These are phyloP conservation scores for Orientallactaga bullata DNA, from an alignment of 2,113 vertebrate genomes.

Conservation along the genomic window DNA sequence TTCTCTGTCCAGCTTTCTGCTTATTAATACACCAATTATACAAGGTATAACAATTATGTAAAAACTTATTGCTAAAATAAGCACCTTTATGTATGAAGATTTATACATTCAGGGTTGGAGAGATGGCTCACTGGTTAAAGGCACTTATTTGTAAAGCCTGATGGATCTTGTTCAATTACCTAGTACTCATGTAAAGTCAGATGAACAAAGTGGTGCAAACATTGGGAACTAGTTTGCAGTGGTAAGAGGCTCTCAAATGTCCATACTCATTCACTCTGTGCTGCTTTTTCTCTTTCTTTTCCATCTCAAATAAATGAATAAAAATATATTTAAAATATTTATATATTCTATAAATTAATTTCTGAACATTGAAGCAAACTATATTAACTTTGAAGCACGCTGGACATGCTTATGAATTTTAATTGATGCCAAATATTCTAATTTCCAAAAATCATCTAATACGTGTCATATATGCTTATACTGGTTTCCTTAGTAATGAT, in stretches of 20 bases:
- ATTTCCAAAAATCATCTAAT: rapidly evolving
- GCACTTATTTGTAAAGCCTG: too few species aligned
- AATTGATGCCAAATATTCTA: neutral
- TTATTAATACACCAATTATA: neutral
- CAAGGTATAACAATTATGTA: neutral
- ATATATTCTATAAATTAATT: too few species aligned
- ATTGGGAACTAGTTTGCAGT: too few species aligned
- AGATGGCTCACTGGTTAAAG: too few species aligned
- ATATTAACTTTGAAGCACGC: neutral
- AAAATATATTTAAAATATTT: too few species aligned
- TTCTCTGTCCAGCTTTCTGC: neutral
- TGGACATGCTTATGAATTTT: neutral
- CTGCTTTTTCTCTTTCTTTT: too few species aligned
- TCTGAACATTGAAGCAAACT: neutral
- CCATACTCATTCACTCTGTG: too few species aligned
- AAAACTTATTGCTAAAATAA: neutral
- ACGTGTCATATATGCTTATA: neutral
- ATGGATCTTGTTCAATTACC: too few species aligned
- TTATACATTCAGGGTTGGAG: neutral
- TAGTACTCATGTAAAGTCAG: too few species aligned
- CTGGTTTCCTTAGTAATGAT: neutral
- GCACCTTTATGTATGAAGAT: neutral
- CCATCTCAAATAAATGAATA: too few species aligned
- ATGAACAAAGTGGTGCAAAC: too few species aligned
- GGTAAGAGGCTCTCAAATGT: too few species aligned